A percentile compares a stretch with the other conserved stretches of the same genome.
Conservation (phyloP, 2,113 vertebrate species). For the Hemiprocne comata region DNA sequence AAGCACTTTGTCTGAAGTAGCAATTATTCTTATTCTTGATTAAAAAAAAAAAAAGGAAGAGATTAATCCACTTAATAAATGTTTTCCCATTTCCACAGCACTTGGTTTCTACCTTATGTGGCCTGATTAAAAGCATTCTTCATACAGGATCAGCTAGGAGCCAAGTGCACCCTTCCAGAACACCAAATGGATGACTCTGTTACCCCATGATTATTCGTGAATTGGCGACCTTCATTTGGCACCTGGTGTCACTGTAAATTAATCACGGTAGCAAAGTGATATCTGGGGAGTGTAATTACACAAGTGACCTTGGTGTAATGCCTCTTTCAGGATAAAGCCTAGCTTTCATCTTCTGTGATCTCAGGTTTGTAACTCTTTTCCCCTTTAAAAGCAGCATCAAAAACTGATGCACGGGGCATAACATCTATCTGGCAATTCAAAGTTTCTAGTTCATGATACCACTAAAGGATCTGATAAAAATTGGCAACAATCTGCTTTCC, state of each 20-base stretch:
- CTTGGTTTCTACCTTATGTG: neutral
- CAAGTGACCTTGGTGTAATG: conserved; percentile 51
- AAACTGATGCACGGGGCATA: neutral
- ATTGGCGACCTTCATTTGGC: neutral
- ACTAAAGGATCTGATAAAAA: neutral
- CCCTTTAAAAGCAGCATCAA: neutral
- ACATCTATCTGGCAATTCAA: neutral
- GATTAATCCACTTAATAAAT: neutral
- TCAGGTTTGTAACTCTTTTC: neutral
- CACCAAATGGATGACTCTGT: conserved; percentile 27
- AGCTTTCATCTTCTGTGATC: conserved; percentile 17
- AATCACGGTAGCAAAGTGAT: conserved; percentile 43
- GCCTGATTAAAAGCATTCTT: conserved; percentile 18
- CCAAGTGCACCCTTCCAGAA: conserved; percentile 44
- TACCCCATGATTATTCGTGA: neutral
- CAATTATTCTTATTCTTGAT: neutral
- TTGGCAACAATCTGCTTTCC: neutral
- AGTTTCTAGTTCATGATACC: neutral
- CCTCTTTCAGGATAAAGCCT: conserved; percentile 21
- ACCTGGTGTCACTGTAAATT: conserved; percentile 53
- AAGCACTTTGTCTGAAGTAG: neutral
- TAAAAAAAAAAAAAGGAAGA: neutral
- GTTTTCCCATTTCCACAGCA: neutral
- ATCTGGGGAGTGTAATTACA: conserved; percentile 45
- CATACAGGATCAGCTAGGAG: neutral